These are phyloP conservation scores for Drosophila phalerata DNA, from an alignment of 2,888 invertebrate genomes.

Conservation along the genomic window DNA sequence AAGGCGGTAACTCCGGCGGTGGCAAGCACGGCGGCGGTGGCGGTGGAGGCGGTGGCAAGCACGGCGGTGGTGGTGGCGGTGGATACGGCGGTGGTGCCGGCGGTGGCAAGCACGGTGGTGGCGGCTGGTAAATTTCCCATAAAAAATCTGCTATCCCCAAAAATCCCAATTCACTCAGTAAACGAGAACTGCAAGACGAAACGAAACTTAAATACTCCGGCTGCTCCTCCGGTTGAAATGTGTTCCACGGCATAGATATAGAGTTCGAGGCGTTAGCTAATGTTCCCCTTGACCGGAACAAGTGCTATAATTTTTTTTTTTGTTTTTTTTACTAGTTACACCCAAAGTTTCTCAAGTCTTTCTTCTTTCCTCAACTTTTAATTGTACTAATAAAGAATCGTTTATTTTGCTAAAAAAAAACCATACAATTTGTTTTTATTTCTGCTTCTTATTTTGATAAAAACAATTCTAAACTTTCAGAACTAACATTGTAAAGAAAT, in stretches of 20 bases:
- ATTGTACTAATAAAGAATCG: constrained; percentile 54
- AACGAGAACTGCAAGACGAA: constrained; percentile 42
- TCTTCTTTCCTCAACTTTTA: constrained; percentile 13
- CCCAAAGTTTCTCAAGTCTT: constrained; percentile 34
- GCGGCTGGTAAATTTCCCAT: constrained; percentile 57
- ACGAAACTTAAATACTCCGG: constrained; percentile 50
- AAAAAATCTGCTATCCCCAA: neutral
- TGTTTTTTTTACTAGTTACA: constrained; percentile 23
- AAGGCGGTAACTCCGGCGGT: constrained; percentile 45
- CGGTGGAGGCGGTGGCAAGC: constrained; percentile 53
- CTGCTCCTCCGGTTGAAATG: constrained; percentile 42
- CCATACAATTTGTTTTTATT: neutral
- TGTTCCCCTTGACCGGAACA: constrained; percentile 2
- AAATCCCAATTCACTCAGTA: constrained; percentile 1
- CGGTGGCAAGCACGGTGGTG: constrained; percentile 54
- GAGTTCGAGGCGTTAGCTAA: constrained; percentile 23
- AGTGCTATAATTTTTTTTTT: constrained; percentile 28
- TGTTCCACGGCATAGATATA: constrained; percentile 57
- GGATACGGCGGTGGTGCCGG: constrained; percentile 55
- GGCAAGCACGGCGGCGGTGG: constrained; percentile 57
- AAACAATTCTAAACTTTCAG: neutral
- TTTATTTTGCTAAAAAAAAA: constrained; percentile 43
- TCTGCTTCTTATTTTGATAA: neutral
- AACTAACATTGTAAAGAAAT: neutral
- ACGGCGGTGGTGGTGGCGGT: constrained; percentile 50